These are phyloP conservation scores for Sanderia malayensis DNA, from an alignment of 30 jellyfish, hydroid and myxozoan species.

Conservation along the genomic window DNA sequence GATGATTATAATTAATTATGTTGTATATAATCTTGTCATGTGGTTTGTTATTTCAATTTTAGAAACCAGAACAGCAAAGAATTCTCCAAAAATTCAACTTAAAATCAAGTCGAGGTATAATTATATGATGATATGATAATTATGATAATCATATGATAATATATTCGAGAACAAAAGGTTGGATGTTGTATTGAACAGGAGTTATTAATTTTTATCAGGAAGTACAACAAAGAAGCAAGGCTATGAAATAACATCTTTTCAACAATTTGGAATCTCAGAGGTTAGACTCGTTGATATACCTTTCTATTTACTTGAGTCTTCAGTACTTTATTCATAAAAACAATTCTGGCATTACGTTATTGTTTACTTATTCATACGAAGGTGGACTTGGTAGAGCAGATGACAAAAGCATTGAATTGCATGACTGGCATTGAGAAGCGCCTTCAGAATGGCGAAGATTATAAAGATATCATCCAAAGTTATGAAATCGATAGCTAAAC, in stretches of 20 bases:
- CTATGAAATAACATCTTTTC: not conserved
- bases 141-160: no score
- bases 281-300: not conserved
- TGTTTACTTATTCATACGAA: no score
- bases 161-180: no score
- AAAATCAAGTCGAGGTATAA: not conserved
- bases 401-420: constrained; percentile 1
- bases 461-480: not conserved
- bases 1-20: no score
- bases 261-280: not conserved
- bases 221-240: not conserved
- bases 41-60: no score
- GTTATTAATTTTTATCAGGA: no score
- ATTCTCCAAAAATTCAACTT: not conserved
- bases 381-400: not conserved
- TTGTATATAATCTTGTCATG: no score
- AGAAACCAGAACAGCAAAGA: not conserved
- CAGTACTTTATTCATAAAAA: no score
- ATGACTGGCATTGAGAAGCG: not conserved
- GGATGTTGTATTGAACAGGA: no score
- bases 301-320: no score
- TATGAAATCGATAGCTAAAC: not conserved
- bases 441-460: not conserved
- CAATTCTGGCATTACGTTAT: no score
- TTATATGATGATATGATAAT: no score